Base-by-base conservation (phyloP, 2,888 invertebrate genomes). In the Boloria euphrosyne region DNA sequence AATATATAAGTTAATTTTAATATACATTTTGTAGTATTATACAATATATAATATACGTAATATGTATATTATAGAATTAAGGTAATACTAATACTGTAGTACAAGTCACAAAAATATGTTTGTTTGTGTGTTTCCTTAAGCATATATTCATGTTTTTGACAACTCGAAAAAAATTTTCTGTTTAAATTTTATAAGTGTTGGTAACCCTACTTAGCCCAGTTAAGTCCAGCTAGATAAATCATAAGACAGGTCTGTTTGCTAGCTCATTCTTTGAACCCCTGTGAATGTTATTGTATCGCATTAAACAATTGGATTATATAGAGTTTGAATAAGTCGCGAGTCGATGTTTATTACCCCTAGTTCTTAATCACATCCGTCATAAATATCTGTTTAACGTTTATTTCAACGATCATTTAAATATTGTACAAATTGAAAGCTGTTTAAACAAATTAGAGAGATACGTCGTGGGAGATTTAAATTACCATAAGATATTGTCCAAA, bases 191-290 rank as follows among this genome's bases (percentile, higher is more conserved):
- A 13, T 44, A 50, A 22, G 49, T 13, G 27, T 60, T 38, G 46
- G 3, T 57, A 65, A 54, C 61, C 61, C 61, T 50, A 61, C 6
- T 18, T 38, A 38, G 60, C 65, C 71, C 63, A 51, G 63, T 66
- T 63, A 51, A 53, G 53, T 73, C 71, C 66, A 57, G 73, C 69
- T 71, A 72, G 71, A 73, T 78, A 77, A 78, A 79, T 79, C 76
- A 81, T 73, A 71, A 74, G 76, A 78, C 76, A 75, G 78, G 72
- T 74, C 73, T 74, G 74, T 77, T 78, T 76, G 82, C 82, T 78
- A 77, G 74, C 80, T 84, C 81, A 83, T 77, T 78, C 71, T 73
- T 58, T 46, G 58, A 53, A 51, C 65, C 70, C 68, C 14, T 18
- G 27, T 54, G n/a, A 65, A 58, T 53, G 49, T 67, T 62, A 47